Conservation (phyloP, 2,888 invertebrate genomes). For the Opisthograptis luteolata region DNA sequence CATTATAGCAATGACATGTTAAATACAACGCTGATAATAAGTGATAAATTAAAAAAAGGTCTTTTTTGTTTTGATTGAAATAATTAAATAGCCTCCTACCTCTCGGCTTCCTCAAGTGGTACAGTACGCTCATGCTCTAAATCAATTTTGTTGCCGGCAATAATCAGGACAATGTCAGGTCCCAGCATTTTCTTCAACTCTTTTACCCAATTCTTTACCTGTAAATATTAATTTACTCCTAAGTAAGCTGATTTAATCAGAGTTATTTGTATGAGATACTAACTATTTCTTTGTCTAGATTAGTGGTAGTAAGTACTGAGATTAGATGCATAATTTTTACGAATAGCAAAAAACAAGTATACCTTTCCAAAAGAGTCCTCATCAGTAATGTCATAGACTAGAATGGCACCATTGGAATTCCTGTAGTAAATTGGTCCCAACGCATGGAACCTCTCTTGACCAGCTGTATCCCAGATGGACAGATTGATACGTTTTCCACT, state of each 20-base stretch:
- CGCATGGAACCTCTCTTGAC: slow-evolving; percentile 98
- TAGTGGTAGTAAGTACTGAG: too few relatives aligned
- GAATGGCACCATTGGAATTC: slow-evolving; percentile 97
- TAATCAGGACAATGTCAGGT: slow-evolving; percentile 94
- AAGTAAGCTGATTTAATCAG: too few relatives aligned
- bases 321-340: neutral
- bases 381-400: slow-evolving; percentile 99
- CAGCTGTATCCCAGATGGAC: slow-evolving; percentile 99
- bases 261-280: too few relatives aligned
- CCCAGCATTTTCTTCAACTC: slow-evolving; percentile 98
- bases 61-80: too few relatives aligned
- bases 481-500: slow-evolving; percentile 95
- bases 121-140: slow-evolving; percentile 96
- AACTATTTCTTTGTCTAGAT: too few relatives aligned
- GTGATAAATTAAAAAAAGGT: too few relatives aligned
- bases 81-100: slow-evolving; percentile 72
- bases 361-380: slow-evolving; percentile 98
- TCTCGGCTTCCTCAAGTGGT: slow-evolving; percentile 92
- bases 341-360: slow-evolving; percentile 21
- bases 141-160: slow-evolving; percentile 99
- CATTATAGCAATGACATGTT: neutral
- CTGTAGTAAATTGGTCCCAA: slow-evolving; percentile 99
- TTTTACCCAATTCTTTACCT: slow-evolving; percentile 99
- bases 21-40: too few relatives aligned
- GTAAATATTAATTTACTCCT: too few relatives aligned